These are phyloP conservation scores for Polyploca ridens DNA, from an alignment of 2,888 invertebrate species.

Conservation along the genomic window DNA sequence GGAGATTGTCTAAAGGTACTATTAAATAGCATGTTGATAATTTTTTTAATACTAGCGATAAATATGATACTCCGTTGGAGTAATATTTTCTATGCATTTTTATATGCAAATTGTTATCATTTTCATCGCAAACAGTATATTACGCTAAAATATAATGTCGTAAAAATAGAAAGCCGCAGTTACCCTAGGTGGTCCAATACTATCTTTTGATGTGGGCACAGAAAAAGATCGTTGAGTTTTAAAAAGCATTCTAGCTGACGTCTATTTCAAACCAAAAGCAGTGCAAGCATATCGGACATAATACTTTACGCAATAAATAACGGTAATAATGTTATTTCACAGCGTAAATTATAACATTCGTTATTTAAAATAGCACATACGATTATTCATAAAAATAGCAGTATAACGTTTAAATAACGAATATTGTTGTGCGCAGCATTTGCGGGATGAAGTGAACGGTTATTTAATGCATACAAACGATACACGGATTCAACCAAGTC, in stretches of 20 bases:
- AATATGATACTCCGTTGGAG: no score
- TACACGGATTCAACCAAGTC: slow-evolving; percentile 65
- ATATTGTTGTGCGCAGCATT: slow-evolving; percentile 44
- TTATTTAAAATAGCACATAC: slow-evolving; percentile 14
- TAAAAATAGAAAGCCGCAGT: slow-evolving; percentile 23
- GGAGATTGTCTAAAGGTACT: not conserved
- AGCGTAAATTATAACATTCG: slow-evolving; percentile 23
- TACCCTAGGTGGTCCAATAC: slow-evolving; percentile 81
- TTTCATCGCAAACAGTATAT: no score
- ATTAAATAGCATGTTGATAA: not conserved
- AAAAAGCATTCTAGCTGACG: slow-evolving; percentile 90
- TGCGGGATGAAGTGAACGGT: slow-evolving; percentile 43
- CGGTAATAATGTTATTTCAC: slow-evolving; percentile 19
- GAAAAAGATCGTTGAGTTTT: slow-evolving; percentile 97
- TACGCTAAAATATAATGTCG: not conserved
- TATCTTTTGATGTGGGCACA: slow-evolving; percentile 94
- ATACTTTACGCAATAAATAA: slow-evolving; percentile 35
- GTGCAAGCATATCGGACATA: slow-evolving; percentile 48
- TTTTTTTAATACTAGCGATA: no score
- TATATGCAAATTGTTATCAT: no score
- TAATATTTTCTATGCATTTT: no score
- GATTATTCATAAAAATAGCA: slow-evolving; percentile 12
- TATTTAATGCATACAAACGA: slow-evolving; percentile 73
- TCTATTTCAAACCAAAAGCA: slow-evolving; percentile 59
- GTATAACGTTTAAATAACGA: slow-evolving; percentile 31